These are phyloP conservation scores for Pseudopleuronectes americanus DNA, from an alignment of 2,797 vertebrate genomes.

Conservation along the genomic window DNA sequence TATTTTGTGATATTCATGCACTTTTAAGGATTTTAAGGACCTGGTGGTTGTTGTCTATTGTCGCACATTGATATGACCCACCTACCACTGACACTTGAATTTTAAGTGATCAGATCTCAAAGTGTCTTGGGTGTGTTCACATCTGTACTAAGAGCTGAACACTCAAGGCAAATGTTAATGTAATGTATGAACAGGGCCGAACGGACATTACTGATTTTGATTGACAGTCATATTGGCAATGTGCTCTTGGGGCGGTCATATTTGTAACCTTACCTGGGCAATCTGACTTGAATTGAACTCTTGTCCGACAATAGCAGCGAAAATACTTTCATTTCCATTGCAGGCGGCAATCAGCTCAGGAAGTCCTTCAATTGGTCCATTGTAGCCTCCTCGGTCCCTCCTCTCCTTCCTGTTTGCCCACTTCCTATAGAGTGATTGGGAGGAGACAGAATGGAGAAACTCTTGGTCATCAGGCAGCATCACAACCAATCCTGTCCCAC, in stretches of 20 bases:
- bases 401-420: constrained; percentile 81
- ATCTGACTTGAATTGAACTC: constrained; percentile 85
- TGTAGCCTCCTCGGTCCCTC: constrained; percentile 65
- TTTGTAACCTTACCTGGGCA: constrained; percentile 85
- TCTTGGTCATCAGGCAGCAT: constrained; percentile 22
- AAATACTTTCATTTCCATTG: constrained; percentile 86
- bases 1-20: too few relatives aligned
- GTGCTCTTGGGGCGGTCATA: background rate
- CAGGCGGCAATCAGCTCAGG: constrained; percentile 93
- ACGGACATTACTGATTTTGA: background rate
- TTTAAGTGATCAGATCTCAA: too few relatives aligned
- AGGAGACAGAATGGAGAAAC: constrained; percentile 8
- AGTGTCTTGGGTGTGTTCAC: too few relatives aligned
- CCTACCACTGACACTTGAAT: too few relatives aligned
- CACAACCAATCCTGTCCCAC: constrained; percentile 15
- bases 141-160: background rate
- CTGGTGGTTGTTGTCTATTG: too few relatives aligned
- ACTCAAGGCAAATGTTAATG: background rate
- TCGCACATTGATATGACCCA: too few relatives aligned
- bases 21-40: too few relatives aligned
- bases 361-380: constrained; percentile 89
- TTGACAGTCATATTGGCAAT: background rate
- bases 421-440: constrained; percentile 80
- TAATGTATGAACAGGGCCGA: background rate
- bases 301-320: constrained; percentile 84